These are phyloP conservation scores for Cyclura pinguis DNA, from an alignment of 2,797 vertebrate species.

Conservation along the genomic window DNA sequence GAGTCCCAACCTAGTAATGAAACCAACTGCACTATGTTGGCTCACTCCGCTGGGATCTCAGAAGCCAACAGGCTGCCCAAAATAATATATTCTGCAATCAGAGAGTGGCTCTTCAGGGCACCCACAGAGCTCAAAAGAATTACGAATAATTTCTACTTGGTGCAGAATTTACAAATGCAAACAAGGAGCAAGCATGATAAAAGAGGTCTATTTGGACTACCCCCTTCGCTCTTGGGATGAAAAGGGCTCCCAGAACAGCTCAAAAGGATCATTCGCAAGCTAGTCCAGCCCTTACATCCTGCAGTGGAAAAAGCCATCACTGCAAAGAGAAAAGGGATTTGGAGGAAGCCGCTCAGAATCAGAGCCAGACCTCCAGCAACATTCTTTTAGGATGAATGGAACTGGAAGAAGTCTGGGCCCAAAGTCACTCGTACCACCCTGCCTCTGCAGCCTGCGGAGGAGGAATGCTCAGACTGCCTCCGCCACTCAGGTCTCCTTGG, in stretches of 20 bases:
- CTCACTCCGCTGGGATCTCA: neutral
- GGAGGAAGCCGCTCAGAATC: neutral
- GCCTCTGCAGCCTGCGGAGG: neutral
- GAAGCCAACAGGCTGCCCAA: neutral
- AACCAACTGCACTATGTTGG: too few species aligned
- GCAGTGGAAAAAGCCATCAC: neutral
- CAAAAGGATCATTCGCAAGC: neutral
- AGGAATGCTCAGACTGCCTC: neutral
- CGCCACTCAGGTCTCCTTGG: neutral
- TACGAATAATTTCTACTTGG: neutral
- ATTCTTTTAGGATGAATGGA: neutral
- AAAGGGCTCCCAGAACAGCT: neutral
- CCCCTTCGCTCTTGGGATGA: neutral
- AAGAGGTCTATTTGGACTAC: neutral
- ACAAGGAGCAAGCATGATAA: neutral
- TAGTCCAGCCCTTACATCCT: neutral
- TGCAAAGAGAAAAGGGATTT: neutral
- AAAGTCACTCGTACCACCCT: neutral
- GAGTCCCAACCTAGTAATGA: too few species aligned
- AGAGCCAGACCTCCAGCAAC: neutral
- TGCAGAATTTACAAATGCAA: neutral
- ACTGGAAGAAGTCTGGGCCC: neutral
- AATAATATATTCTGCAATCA: neutral
- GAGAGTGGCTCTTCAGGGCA: neutral
- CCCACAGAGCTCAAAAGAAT: neutral